phyloP scores from a whole-genome alignment of 2,888 invertebrate genomes.

The Strigamia maritima region DNA sequence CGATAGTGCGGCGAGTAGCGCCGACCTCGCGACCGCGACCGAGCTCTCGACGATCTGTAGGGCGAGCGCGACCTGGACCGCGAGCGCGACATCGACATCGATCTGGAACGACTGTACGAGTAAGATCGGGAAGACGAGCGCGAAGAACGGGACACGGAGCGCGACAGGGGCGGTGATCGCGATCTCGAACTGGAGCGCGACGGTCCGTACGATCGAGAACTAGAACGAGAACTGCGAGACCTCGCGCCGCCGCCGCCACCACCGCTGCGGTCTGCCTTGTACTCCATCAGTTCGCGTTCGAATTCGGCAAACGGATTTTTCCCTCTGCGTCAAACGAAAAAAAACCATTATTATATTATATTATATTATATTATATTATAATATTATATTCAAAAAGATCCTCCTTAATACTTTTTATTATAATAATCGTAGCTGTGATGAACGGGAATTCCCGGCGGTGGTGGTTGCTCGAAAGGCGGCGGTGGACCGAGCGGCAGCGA shows the following conservation, averaged over 20 bases:
- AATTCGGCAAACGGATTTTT: constrained; percentile 63
- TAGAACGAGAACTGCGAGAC: constrained; percentile 54
- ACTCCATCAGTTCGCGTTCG: constrained; percentile 78
- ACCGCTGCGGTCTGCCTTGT: constrained; percentile 66
- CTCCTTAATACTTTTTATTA: too few species aligned
- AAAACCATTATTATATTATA: constrained; percentile 21
- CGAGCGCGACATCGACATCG: constrained; percentile 40
- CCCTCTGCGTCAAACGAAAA: constrained; percentile 55
- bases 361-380: too few species aligned
- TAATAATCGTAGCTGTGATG: constrained; percentile 37
- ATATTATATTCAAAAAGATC: too few species aligned
- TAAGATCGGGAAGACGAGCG: constrained; percentile 41
- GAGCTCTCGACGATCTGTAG: constrained; percentile 45
- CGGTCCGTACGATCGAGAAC: constrained; percentile 49
- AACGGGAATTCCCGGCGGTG: constrained; percentile 28
- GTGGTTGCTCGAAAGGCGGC: neutral
- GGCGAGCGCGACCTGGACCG: constrained; percentile 39
- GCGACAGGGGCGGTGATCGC: constrained; percentile 46
- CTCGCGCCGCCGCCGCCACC: too few species aligned
- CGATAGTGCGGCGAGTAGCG: constrained; percentile 45
- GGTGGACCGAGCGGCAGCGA: neutral
- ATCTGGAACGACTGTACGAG: constrained; percentile 41
- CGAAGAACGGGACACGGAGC: constrained; percentile 45
- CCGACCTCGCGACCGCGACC: constrained; percentile 53
- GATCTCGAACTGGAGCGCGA: constrained; percentile 46